Conservation (phyloP, 2,113 vertebrate genomes). For the Crotalus horridus region DNA sequence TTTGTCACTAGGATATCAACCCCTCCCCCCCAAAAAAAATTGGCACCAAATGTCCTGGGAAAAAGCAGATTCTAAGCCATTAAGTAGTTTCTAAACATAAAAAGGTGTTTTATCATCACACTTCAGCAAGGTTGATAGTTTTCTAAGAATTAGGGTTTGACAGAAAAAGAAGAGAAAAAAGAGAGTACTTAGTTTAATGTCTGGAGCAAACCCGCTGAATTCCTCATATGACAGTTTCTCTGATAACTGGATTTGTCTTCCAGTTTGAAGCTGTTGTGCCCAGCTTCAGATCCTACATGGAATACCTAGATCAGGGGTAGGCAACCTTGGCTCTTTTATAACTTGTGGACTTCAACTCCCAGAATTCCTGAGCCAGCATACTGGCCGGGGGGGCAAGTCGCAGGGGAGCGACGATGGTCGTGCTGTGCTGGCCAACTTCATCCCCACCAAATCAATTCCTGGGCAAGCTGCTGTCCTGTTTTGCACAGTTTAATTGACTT, state of each 20-base stretch:
- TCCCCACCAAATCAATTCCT: not conserved
- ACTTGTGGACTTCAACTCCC: too few relatives aligned
- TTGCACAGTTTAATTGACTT: conserved; percentile 29
- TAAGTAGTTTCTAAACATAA: conserved; percentile 44
- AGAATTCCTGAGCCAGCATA: too few relatives aligned
- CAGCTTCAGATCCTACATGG: not conserved
- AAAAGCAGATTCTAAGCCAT: conserved; percentile 35
- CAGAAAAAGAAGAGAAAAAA: conserved; percentile 17
- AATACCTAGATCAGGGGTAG: not conserved
- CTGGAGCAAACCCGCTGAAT: not conserved
- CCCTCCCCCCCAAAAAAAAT: not conserved
- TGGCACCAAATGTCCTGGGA: not conserved
- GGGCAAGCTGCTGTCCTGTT: not conserved
- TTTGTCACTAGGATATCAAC: conserved; percentile 44
- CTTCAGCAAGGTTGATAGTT: conserved; percentile 43
- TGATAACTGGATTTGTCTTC: conserved; percentile 34
- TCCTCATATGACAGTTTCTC: conserved; percentile 4
- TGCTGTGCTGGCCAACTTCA: conserved; percentile 17
- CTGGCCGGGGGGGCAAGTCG: too few relatives aligned
- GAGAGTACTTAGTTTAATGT: not conserved
- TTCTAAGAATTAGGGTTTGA: not conserved
- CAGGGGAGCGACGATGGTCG: too few relatives aligned
- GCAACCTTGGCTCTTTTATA: too few relatives aligned
- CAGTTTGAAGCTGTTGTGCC: conserved; percentile 21
- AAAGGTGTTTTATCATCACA: not conserved